A percentile compares a stretch with the other conserved stretches of the same genome.
phyloP scores from a whole-genome alignment of 1,140 invertebrate genomes.

The Antheraea mylitta region DNA sequence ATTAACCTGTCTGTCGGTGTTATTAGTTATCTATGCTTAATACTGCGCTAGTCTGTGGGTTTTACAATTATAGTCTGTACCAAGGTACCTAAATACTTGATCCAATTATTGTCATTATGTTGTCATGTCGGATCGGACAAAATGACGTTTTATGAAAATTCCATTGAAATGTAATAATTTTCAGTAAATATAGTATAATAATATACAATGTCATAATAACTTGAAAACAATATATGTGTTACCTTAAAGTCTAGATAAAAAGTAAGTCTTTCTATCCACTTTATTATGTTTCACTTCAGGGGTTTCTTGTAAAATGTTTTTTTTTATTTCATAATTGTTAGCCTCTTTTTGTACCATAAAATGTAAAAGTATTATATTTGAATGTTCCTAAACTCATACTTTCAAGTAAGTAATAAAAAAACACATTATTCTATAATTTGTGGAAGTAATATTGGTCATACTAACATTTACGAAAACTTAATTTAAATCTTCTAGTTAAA shows the following conservation, averaged over 20 bases:
- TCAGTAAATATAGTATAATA: constrained; percentile 6
- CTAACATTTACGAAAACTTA: not conserved
- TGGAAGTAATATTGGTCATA: not conserved
- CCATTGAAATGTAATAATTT: constrained; percentile 26
- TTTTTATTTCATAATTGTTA: constrained; percentile 27
- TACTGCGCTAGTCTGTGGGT: no score
- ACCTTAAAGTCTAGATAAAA: not conserved
- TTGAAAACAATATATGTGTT: not conserved
- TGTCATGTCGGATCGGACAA: constrained; percentile 21
- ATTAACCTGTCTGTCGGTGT: no score
- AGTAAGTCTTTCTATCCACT: constrained; percentile 25
- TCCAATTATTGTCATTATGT: constrained; percentile 12
- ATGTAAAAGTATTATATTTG: no score
- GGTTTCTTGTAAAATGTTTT: constrained; percentile 41
- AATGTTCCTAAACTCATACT: no score
- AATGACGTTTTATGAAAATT: constrained; percentile 37
- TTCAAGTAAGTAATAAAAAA: no score
- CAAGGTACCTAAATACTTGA: not conserved
- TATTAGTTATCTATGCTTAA: no score
- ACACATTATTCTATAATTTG: not conserved
- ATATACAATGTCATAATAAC: not conserved
- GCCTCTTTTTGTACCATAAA: not conserved
- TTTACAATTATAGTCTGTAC: not conserved
- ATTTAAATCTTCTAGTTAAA: not conserved
- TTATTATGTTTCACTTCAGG: constrained; percentile 45